These are phyloP conservation scores for Pseudorectes ferrugineus DNA, from an alignment of 2,113 vertebrate genomes.

Conservation along the genomic window DNA sequence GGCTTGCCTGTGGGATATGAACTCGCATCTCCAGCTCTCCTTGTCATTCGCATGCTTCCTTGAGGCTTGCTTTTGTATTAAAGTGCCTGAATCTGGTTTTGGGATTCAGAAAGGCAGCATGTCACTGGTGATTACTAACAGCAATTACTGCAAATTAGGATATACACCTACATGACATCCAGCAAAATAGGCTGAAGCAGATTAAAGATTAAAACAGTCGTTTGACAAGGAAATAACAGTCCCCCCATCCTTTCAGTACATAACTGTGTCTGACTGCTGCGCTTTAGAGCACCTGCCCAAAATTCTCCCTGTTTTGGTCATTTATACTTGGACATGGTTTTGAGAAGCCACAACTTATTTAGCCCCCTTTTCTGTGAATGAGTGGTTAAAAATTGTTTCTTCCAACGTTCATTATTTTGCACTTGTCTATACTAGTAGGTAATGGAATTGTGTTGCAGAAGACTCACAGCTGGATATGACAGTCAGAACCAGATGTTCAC, in stretches of 20 bases:
- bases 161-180: background rate
- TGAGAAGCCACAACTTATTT: background rate
- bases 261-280: background rate
- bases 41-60: background rate
- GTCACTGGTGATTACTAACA: background rate
- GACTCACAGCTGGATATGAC: constrained; percentile 53
- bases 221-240: background rate
- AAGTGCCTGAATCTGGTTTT: background rate
- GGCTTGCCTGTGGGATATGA: background rate
- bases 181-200: background rate
- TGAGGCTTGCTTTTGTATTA: background rate
- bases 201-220: background rate
- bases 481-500: constrained; percentile 46
- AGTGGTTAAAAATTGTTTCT: background rate
- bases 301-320: background rate
- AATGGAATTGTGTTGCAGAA: constrained; percentile 35
- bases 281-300: background rate
- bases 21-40: background rate
- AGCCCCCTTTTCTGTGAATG: background rate
- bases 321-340: background rate
- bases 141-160: background rate
- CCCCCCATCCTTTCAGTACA: background rate
- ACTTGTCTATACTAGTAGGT: constrained; percentile 48
- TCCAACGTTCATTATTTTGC: background rate
- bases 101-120: background rate